These are phyloP conservation scores for Equus przewalskii DNA, from an alignment of 2,113 vertebrate species.

Conservation along the genomic window DNA sequence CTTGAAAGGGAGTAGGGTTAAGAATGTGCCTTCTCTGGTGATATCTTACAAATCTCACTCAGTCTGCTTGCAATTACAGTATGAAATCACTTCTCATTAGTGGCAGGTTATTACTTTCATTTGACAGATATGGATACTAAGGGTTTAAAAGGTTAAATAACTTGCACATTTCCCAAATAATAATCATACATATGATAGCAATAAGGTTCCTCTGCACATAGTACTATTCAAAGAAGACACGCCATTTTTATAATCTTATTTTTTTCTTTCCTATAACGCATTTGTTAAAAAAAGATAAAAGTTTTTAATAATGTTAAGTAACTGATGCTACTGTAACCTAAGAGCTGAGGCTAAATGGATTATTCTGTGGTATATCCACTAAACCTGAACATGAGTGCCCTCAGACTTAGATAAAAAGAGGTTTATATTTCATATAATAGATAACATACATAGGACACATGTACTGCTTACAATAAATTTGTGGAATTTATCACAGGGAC, in stretches of 20 bases:
- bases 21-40: background rate
- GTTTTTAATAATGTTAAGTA: slow-evolving; percentile 49
- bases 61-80: background rate
- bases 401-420: slow-evolving; percentile 67
- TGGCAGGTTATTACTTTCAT: background rate
- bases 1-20: background rate
- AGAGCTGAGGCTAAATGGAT: slow-evolving; percentile 39
- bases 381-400: slow-evolving; percentile 40
- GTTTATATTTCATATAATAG: slow-evolving; percentile 81
- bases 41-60: background rate
- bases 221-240: background rate
- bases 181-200: slow-evolving; percentile 24
- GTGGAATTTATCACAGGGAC: slow-evolving; percentile 71
- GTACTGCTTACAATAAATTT: slow-evolving; percentile 58
- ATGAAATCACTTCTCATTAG: background rate
- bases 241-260: background rate
- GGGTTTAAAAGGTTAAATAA: background rate
- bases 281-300: slow-evolving; percentile 20
- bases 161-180: slow-evolving; percentile 22
- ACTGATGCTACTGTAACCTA: background rate
- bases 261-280: slow-evolving; percentile 5
- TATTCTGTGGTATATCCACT: slow-evolving; percentile 14
- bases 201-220: background rate
- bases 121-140: background rate
- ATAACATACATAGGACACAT: slow-evolving; percentile 63